phyloP scores from a whole-genome alignment of 2,113 vertebrate genomes.

The Ceyx margarethae region DNA sequence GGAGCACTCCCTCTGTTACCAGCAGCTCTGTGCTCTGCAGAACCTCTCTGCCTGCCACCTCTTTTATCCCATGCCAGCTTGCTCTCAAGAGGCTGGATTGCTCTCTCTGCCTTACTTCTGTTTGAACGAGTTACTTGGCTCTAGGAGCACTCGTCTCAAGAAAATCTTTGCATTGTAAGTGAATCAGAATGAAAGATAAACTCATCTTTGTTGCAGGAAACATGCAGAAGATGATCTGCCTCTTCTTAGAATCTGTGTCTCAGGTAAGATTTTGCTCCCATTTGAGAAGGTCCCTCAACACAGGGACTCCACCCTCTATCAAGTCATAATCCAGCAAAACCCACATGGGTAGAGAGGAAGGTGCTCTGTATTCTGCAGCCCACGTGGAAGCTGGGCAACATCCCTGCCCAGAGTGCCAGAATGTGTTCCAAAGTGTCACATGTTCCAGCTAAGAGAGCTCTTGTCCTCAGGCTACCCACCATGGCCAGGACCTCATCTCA shows the following conservation, averaged over 20 bases:
- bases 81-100: background rate
- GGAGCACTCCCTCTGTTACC: background rate
- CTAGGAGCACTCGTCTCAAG: background rate
- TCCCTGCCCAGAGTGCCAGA: background rate
- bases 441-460: background rate
- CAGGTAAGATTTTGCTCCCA: background rate
- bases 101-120: background rate
- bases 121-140: background rate
- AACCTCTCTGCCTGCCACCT: rapidly evolving
- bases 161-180: background rate
- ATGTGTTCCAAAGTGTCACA: background rate
- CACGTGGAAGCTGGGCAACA: background rate
- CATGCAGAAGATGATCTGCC: background rate
- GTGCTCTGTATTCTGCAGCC: background rate
- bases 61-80: background rate
- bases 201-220: background rate
- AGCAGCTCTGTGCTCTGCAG: background rate
- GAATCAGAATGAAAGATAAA: background rate
- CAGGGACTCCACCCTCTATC: background rate
- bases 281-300: background rate
- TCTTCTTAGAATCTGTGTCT: background rate
- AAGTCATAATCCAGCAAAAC: background rate
- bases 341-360: background rate
- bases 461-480: background rate
- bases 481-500: background rate